Conservation (phyloP, 1,140 invertebrate species). For the Delia radicum region DNA sequence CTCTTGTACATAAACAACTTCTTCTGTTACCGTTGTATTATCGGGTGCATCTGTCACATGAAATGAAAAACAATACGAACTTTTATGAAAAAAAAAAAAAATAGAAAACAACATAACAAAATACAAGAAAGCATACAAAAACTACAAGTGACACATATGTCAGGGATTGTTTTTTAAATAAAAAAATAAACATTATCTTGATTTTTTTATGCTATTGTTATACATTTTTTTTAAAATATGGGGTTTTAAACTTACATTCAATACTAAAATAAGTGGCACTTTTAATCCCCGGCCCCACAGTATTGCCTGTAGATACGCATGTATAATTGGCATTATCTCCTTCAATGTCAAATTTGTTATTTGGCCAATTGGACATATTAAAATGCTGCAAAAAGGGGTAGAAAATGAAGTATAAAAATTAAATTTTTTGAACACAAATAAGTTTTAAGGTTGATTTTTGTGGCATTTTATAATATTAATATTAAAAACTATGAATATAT, state of each 20-base stretch:
- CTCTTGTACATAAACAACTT: constrained; percentile 73
- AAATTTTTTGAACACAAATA: background rate
- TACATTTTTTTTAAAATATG: constrained; percentile 14
- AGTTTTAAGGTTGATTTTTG: no score
- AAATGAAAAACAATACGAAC: constrained; percentile 17
- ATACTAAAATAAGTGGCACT: constrained; percentile 81
- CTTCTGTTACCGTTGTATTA: constrained; percentile 74
- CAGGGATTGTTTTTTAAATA: background rate
- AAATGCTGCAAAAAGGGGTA: constrained; percentile 46
- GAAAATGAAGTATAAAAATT: background rate
- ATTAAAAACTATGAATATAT: no score
- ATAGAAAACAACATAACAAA: background rate
- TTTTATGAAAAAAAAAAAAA: constrained; percentile 6
- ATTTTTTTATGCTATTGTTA: background rate
- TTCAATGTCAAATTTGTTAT: constrained; percentile 71
- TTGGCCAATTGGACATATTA: constrained; percentile 81
- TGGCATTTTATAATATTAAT: no score
- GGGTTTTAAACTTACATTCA: constrained; percentile 71
- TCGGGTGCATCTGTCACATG: constrained; percentile 77
- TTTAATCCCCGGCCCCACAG: constrained; percentile 70
- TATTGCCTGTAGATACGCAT: constrained; percentile 75
- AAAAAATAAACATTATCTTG: background rate
- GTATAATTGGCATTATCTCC: constrained; percentile 81
- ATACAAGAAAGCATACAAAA: background rate
- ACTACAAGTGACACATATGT: constrained; percentile 20